Evolutionary conservation across 2,888 invertebrate species (phyloP), one percentile per base, ranked within the genome.

Genomic region (Ochlodes sylvanus): DNA sequence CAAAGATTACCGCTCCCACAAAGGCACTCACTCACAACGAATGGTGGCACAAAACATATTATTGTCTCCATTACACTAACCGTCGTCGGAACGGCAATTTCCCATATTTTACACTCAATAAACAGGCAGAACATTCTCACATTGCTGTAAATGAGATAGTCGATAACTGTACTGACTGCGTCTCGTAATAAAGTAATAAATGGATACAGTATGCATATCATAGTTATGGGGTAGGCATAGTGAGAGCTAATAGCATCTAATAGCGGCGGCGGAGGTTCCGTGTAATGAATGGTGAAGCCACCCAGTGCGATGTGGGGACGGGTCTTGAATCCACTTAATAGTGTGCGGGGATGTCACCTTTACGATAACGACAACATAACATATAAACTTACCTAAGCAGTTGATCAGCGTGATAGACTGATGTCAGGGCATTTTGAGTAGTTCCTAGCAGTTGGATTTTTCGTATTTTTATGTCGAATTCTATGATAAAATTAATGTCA

Each of bases 211-310:
- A 66, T 42, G 65, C 69, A 70, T 70, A 74, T 66, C 68, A 67
- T 69, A 70, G 61, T 71, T 67, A 62, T 54, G 52, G 65, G 41
- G 21, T 52, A 60, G 58, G 21, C 75, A 74, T 75, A 68, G 78
- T 75, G 76, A 73, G 63, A 58, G 71, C 72, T 78, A 80, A 79
- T 79, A 74, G 79, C 74, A 73, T 74, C 73, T 78, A 81, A 77
- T 79, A 74, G 73, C 75, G 66, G 66, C 69, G 64, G 72, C 70
- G 65, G 74, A 60, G 76, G 78, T 77, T 76, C 75, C 72, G 75
- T 73, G 71, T 73, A 76, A 79, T 83, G 79, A 83, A 81, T 81
- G 77, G 79, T 72, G 67, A 70, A 76, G 77, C 83, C 83, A 84
- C 81, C 81, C 81, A 83, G 73, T 70, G 70, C 63, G 74, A 75